Evolutionary conservation across 35 echinoderm and acorn worm species (phyloP), one percentile per base, ranked within the genome.

Genomic region (Eucidaris tribuloides): DNA sequence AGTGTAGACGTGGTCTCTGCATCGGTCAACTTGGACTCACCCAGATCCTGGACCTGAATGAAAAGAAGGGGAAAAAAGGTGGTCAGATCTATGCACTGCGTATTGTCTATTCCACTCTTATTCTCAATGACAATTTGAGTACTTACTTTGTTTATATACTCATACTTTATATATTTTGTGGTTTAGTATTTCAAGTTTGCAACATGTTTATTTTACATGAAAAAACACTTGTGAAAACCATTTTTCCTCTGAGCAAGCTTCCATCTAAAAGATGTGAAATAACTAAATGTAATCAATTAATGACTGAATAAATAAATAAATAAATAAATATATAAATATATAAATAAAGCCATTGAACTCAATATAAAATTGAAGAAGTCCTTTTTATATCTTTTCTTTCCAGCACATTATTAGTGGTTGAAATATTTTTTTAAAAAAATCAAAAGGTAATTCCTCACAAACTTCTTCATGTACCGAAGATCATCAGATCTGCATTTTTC

Each of bases 11-110:
- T 65, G 18, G 37, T 20, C 41, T 58, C 35, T 0, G 84, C 90
- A 27, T 81, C 46, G 17, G 3, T n/a, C 18, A 14, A 11, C 1
- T 25, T 42, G 17, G 68, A 33, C n/a, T 82, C 42, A 6, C 77
- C 79, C 86, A 65, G 63, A 15, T 18, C 1, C 28, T 42, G 62
- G 31, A 86, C 89, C 89, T 91, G 57, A 23, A 46, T 3, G 0
- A 30, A 30, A 42, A 37, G 34, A 34, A 49, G 5, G 17, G 65
- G 28, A 29, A 78, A n/a, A 24, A 84, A 76, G 2, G 1, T 5
- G 15, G 19, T 17, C 42, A 77, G 43, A 40, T 13, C 13, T 66
- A 9, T 35, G 23, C 29, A 13, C 23, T 66, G 13, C 34, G 43
- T 42, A 7, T 28, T 17, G 42, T 11, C 42, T 20, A 28, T 9